Evolutionary conservation across 1,140 invertebrate species (phyloP), one percentile per base, ranked within the genome.

Genomic region (Battus philenor): DNA sequence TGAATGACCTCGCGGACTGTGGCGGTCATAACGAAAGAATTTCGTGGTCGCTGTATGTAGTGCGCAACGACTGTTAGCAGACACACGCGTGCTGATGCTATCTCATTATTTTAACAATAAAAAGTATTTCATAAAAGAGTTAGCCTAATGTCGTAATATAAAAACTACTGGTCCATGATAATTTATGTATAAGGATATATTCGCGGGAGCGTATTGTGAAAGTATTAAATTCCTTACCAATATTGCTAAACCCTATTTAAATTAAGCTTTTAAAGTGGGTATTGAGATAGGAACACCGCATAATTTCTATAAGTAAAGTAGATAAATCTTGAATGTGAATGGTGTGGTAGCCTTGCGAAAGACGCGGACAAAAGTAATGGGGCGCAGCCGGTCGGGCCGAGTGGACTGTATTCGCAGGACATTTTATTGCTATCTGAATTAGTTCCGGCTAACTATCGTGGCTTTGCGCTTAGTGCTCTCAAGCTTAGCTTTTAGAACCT

Each of bases 21-120:
- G 68, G 61, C 68, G 73, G 75, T 70, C 70, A 71, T 58, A 68
- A 61, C 44, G 52, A 63, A 74, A 76, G 62, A 74, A 72, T 79
- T 83, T 80, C 69, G 72, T 73, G 72, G 69, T 55, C 64, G 59
- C 16, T 50, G 50, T 61, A 71, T 71, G 54, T 74, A 74, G 69
- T 77, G 63, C 74, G 72, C 68, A 67, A 72, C 73, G 55, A 47
- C 38, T 29, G 38, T 38, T 39, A 50, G 50, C 50, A 27, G 27
- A 44, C 44, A 47, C 50, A 50, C 46, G 38, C 54, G 50, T 56
- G 38, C 13, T 15, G 38, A 41, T 41, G 24, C 15, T 41, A 41
- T 41, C 38, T 17, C 8, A 41, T 41, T 17, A 16, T 39, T 39
- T 29, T 27, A 15, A 41, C 38, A 15, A 27, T 41, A 16, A 29